Percentiles rank a stretch among this genome's conserved stretches.
Conservation (phyloP, 2,888 invertebrate genomes). For the Napeogenes sylphis region DNA sequence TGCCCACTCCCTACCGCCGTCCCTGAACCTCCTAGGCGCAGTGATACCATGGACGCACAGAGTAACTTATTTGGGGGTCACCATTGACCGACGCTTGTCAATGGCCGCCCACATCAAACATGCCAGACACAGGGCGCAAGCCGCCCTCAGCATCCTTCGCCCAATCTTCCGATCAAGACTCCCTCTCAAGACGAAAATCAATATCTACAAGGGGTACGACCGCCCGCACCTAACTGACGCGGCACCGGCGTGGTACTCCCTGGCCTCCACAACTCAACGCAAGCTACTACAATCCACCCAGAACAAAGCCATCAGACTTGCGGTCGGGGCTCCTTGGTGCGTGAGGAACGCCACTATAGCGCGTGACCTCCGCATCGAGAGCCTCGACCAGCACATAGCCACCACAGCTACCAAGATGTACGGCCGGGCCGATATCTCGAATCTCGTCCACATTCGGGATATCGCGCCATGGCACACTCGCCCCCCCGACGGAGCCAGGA, state of each 20-base stretch:
- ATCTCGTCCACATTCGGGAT: background rate
- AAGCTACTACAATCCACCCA: conserved; percentile 12
- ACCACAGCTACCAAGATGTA: too few species aligned
- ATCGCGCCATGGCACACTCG: conserved; percentile 11
- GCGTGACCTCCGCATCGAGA: too few species aligned
- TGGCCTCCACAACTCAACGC: conserved; percentile 10
- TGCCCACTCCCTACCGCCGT: too few species aligned
- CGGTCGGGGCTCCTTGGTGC: too few species aligned
- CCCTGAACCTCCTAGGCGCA: too few species aligned
- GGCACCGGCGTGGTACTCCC: conserved; percentile 18
- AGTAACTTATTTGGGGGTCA: background rate
- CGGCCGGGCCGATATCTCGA: too few species aligned
- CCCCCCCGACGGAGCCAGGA: conserved; percentile 8
- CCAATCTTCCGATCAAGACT: conserved; percentile 1
- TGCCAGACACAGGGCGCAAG: too few species aligned
- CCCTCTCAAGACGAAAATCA: conserved; percentile 27
- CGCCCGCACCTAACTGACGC: conserved; percentile 19
- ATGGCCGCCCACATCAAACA: background rate
- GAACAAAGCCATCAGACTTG: background rate
- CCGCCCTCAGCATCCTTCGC: too few species aligned
- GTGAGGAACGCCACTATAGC: too few species aligned
- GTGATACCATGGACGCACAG: too few species aligned
- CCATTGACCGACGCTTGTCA: background rate
- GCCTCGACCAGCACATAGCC: background rate
- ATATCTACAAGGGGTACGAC: conserved; percentile 15